A percentile compares a stretch with the other conserved stretches of the same genome.
phyloP scores from a whole-genome alignment of 2,113 vertebrate genomes.

The Grus americana region DNA sequence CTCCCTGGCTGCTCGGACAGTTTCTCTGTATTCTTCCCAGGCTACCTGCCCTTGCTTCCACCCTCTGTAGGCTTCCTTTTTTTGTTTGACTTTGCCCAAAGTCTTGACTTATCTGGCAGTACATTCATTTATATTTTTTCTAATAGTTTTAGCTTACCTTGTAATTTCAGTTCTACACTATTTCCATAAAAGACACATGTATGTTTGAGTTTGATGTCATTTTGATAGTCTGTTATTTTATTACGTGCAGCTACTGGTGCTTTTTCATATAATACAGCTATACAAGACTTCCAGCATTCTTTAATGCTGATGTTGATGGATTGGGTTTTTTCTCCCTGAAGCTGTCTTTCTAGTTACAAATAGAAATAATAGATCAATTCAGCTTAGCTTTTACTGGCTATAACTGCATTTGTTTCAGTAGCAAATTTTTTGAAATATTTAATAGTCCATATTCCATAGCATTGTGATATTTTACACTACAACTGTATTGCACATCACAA shows the following conservation, averaged over 20 bases:
- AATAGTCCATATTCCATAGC: neutral
- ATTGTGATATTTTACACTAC: neutral
- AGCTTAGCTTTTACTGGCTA: neutral
- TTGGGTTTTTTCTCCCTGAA: neutral
- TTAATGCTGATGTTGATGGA: neutral
- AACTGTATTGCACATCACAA: neutral
- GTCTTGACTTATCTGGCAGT: neutral
- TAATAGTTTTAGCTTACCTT: neutral
- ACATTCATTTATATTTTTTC: neutral
- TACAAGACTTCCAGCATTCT: neutral
- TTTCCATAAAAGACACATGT: neutral
- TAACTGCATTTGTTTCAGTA: neutral
- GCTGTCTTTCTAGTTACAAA: neutral
- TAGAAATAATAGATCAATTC: neutral
- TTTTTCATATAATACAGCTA: neutral
- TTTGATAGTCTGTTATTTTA: conserved; percentile 1
- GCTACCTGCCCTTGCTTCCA: no score
- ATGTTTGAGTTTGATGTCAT: neutral
- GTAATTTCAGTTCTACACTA: neutral
- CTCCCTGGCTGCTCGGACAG: no score
- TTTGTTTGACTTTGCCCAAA: no score
- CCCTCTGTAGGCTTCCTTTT: no score
- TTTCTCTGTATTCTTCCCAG: no score
- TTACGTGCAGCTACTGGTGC: neutral
- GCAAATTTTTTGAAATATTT: neutral